These are phyloP conservation scores for Rhagoletis pomonella DNA, from an alignment of 1,140 invertebrate species.

Conservation along the genomic window DNA sequence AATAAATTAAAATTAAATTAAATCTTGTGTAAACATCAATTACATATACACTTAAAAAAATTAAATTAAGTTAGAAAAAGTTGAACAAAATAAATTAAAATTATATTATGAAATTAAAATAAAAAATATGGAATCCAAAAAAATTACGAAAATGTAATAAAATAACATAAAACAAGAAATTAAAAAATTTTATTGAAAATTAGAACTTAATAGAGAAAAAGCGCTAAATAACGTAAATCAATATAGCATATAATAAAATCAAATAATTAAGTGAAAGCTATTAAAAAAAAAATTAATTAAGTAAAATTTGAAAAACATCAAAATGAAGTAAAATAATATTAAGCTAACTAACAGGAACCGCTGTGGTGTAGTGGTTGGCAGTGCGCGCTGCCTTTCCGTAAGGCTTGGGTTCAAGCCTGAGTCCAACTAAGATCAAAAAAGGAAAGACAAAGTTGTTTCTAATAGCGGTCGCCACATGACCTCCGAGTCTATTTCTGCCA, in stretches of 20 bases:
- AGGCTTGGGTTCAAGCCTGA: too few relatives aligned
- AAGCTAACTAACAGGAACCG: background rate
- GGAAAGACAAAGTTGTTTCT: too few relatives aligned
- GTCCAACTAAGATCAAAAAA: too few relatives aligned
- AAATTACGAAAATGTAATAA: background rate
- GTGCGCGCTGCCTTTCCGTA: too few relatives aligned
- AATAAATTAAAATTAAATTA: conserved; percentile 24
- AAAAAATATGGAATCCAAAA: background rate
- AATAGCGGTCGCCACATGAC: too few relatives aligned
- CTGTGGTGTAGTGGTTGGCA: too few relatives aligned
- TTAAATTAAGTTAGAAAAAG: background rate
- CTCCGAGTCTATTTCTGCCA: too few relatives aligned
- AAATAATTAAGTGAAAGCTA: background rate
- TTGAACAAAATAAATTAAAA: background rate
- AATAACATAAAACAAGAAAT: too few relatives aligned
- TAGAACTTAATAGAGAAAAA: background rate
- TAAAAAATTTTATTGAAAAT: background rate
- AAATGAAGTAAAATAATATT: background rate
- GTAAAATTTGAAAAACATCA: too few relatives aligned
- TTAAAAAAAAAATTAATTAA: background rate
- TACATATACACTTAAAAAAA: background rate
- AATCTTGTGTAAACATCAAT: background rate
- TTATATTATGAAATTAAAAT: background rate
- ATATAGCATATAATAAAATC: background rate
- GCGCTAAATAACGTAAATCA: background rate